Percentiles rank a stretch among this genome's conserved stretches.
Conservation (phyloP, 2,797 vertebrate species). For the Coregonus sp. region DNA sequence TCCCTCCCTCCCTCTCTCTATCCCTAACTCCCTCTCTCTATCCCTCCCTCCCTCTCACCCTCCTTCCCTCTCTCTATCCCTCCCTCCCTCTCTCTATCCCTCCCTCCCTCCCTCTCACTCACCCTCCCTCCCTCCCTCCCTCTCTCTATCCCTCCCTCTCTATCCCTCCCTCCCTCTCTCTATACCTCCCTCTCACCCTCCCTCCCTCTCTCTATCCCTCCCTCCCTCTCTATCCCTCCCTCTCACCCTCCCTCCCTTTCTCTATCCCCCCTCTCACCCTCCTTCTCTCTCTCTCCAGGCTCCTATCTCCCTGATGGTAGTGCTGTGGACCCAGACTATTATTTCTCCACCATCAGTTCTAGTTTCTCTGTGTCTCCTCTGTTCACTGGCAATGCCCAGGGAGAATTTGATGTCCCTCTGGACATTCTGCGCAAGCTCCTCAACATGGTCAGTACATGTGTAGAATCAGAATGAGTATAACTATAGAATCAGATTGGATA, state of each 20-base stretch:
- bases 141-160: neutral
- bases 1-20: too few species aligned
- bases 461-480: too few species aligned
- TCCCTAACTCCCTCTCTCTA: too few species aligned
- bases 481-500: too few species aligned
- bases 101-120: neutral
- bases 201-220: too few species aligned
- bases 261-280: too few species aligned
- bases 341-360: slow-evolving; percentile 94
- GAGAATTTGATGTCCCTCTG: slow-evolving; percentile 87
- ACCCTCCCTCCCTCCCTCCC: neutral
- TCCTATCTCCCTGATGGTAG: slow-evolving; percentile 91
- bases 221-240: too few species aligned
- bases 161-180: neutral
- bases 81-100: neutral
- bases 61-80: too few species aligned
- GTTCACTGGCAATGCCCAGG: slow-evolving; percentile 86
- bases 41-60: too few species aligned
- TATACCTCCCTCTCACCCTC: too few species aligned
- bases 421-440: slow-evolving; percentile 88
- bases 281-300: slow-evolving; percentile 59
- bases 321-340: slow-evolving; percentile 89
- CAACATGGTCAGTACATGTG: slow-evolving; percentile 79
- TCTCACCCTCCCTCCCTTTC: too few species aligned
- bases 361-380: slow-evolving; percentile 96